A percentile compares a stretch with the other conserved stretches of the same genome.
Conservation (phyloP, 1,140 invertebrate genomes). For the Drosophila sucinea region DNA sequence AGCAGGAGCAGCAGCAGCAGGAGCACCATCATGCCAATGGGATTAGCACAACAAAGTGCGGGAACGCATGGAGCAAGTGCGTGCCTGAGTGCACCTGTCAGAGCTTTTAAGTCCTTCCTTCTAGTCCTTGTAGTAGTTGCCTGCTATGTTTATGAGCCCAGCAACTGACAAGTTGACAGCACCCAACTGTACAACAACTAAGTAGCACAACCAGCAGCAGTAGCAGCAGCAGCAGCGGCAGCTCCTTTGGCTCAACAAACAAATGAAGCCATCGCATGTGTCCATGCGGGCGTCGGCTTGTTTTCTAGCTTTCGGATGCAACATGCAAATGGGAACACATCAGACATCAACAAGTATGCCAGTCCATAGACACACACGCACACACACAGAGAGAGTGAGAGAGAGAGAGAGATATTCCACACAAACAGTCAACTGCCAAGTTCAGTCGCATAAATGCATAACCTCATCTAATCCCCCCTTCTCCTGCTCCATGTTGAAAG, state of each 20-base stretch:
- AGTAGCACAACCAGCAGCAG: slow-evolving; percentile 15
- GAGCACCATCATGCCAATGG: slow-evolving; percentile 37
- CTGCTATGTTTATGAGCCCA: slow-evolving; percentile 54
- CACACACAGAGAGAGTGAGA: slow-evolving; percentile 3
- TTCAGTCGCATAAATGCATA: slow-evolving; percentile 71
- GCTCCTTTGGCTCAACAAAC: slow-evolving; percentile 36
- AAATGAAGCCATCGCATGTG: slow-evolving; percentile 50
- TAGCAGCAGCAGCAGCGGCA: slow-evolving; percentile 10
- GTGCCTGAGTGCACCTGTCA: slow-evolving; percentile 71
- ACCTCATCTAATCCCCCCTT: slow-evolving; percentile 15
- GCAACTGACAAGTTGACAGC: slow-evolving; percentile 68
- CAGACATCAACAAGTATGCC: slow-evolving; percentile 58
- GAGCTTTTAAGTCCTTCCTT: slow-evolving; percentile 58
- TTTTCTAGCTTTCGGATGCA: slow-evolving; percentile 22
- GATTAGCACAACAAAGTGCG: slow-evolving; percentile 66
- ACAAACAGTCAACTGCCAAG: slow-evolving; percentile 57
- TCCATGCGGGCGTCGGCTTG: slow-evolving; percentile 48
- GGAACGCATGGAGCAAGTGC: slow-evolving; percentile 58
- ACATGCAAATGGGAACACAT: slow-evolving; percentile 54
- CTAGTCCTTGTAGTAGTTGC: slow-evolving; percentile 48
- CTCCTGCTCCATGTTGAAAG: not conserved
- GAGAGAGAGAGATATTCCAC: too few relatives aligned
- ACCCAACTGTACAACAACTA: slow-evolving; percentile 25
- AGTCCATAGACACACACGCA: slow-evolving; percentile 14
- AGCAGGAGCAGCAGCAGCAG: slow-evolving; percentile 29